Conservation (phyloP, 2,888 invertebrate genomes). For the Eustalomyia histrio region DNA sequence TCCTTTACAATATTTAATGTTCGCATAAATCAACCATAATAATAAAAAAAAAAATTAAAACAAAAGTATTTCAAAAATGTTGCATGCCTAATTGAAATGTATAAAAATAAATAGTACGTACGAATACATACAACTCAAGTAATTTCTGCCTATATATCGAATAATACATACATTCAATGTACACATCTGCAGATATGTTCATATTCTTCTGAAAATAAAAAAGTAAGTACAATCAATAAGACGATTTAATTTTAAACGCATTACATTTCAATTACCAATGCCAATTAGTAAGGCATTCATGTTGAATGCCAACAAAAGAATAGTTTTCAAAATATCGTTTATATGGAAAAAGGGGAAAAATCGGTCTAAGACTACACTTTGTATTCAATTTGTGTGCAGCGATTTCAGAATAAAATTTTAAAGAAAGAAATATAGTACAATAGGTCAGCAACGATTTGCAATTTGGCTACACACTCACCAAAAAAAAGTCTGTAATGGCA, state of each 20-base stretch:
- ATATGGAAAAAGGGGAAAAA: slow-evolving; percentile 11
- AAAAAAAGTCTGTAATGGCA: too few relatives aligned
- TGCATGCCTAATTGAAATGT: slow-evolving; percentile 53
- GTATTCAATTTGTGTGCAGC: too few relatives aligned
- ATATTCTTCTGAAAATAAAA: slow-evolving; percentile 23
- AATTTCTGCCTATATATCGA: neutral
- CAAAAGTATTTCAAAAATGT: slow-evolving; percentile 40
- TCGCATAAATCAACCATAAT: slow-evolving; percentile 43
- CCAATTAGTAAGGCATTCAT: slow-evolving; percentile 72
- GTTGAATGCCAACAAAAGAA: slow-evolving; percentile 59
- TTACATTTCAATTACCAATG: slow-evolving; percentile 75
- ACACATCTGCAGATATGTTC: slow-evolving; percentile 49
- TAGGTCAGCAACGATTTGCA: slow-evolving; percentile 3
- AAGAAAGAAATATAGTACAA: too few relatives aligned
- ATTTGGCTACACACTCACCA: slow-evolving; percentile 9
- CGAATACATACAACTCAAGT: neutral
- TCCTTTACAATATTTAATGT: slow-evolving; percentile 39
- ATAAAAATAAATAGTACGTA: slow-evolving; percentile 58
- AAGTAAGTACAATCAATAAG: slow-evolving; percentile 38
- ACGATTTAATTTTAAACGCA: slow-evolving; percentile 74
- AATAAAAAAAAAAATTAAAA: neutral
- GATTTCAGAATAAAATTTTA: too few relatives aligned
- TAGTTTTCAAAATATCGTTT: slow-evolving; percentile 30
- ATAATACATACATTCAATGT: slow-evolving; percentile 17
- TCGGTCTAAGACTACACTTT: slow-evolving; percentile 5